Base-by-base conservation (phyloP, 2,797 vertebrate species). In the Enteromius afrohamiltoni region DNA sequence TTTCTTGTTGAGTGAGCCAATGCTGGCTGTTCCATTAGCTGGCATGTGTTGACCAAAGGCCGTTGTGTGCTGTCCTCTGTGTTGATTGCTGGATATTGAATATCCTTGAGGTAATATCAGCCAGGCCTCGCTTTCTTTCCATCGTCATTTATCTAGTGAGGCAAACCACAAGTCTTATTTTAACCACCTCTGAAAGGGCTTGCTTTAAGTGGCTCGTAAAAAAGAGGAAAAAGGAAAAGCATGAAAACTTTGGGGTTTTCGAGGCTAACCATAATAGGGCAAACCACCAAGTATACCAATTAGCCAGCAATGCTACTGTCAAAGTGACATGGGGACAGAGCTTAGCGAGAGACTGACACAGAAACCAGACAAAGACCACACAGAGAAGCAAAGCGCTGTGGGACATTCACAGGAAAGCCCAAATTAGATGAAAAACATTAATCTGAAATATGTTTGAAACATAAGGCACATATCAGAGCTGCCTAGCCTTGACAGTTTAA, bases 11-110 rank as follows among this genome's bases (percentile, higher is more conserved):
- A 85, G 70, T 68, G 62, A 79, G 82, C 84, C 85, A 82, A 70
- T 82, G 67, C 82, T 88, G 82, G 78, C 86, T 86, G 65, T 58
- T 69, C 64, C 42, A 62, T 84, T 82, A 87, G 85, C 70, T 60
- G 83, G 74, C 74, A 80, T 86, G 51, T 49, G 80, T 65, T 68
- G 76, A 76, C 70, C 65, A 71, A 75, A 68, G 53, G 14, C 70
- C 84, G 85, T 87, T 88, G 88, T 88, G 80, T 87, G 88, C 64
- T 76, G 85, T 87, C 86, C 86, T 82, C 86, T 90, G 87, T 89
- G 86, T 86, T 90, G 88, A 92, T 91, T 89, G 84, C 85, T 86
- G 86, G 85, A 89, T 87, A 89, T 92, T 89, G 87, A 86, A 89
- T 83, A 68, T 79, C 77, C 74, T 89, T 87, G 65, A 74, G 79